phyloP scores from a whole-genome alignment of 2,797 vertebrate species.

The Xyrichtys novacula region DNA sequence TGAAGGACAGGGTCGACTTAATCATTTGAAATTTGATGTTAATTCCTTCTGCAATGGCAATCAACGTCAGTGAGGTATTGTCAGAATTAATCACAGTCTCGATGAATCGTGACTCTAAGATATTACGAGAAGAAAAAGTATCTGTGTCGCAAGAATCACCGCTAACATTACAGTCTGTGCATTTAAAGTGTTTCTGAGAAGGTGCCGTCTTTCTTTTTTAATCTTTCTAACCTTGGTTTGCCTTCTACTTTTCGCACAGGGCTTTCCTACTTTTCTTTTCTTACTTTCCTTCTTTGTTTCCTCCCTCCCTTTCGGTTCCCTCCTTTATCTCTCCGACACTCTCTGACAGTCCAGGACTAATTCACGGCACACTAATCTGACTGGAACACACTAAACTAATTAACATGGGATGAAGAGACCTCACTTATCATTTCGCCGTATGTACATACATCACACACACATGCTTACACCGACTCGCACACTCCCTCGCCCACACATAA shows the following conservation, averaged over 20 bases:
- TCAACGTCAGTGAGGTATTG: constrained; percentile 14
- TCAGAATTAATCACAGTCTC: constrained; percentile 24
- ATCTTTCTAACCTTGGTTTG: constrained; percentile 50
- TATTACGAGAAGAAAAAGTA: constrained; percentile 5
- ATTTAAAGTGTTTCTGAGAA: constrained; percentile 42
- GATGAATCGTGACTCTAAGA: constrained; percentile 20
- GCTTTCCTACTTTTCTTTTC: constrained; percentile 8
- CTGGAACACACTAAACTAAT: constrained; percentile 74
- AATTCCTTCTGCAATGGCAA: neutral
- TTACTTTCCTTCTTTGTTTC: neutral
- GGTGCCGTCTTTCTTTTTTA: constrained; percentile 38
- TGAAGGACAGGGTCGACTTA: neutral
- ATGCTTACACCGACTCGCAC: constrained; percentile 18
- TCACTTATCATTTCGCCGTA: constrained; percentile 75
- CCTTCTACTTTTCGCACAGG: constrained; percentile 18
- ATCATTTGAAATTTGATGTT: constrained; percentile 9
- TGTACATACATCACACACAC: constrained; percentile 67
- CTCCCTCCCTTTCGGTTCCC: neutral
- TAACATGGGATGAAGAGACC: constrained; percentile 71
- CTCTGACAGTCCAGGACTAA: constrained; percentile 62
- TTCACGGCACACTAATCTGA: constrained; percentile 71
- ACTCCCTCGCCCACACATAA: constrained; percentile 23
- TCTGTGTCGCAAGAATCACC: constrained; percentile 18
- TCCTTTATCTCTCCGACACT: constrained; percentile 34
- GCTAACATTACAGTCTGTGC: constrained; percentile 25